These are phyloP conservation scores for Amniataba percoides DNA, from an alignment of 2,797 vertebrate species.

Conservation along the genomic window DNA sequence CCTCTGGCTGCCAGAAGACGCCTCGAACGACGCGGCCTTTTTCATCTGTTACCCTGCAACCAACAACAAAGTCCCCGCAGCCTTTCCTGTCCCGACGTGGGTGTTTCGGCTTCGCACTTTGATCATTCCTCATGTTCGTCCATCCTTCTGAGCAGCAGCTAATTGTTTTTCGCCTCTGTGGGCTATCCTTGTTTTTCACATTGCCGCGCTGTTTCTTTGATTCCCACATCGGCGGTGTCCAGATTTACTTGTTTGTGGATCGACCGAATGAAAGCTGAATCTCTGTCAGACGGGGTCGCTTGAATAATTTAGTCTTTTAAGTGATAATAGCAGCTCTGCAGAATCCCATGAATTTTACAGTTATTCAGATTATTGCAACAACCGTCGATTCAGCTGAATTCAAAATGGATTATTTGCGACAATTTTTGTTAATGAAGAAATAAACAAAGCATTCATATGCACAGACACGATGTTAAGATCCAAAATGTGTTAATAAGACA, in stretches of 20 bases:
- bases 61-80: conserved; percentile 67
- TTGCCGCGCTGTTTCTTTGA: conserved; percentile 24
- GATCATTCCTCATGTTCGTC: conserved; percentile 66
- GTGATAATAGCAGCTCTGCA: neutral
- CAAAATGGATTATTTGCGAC: neutral
- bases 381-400: neutral
- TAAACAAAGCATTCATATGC: neutral
- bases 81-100: conserved; percentile 36
- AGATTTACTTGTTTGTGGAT: conserved; percentile 26
- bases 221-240: conserved; percentile 29
- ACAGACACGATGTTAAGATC: neutral
- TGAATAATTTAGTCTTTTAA: conserved; percentile 20
- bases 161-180: conserved; percentile 57
- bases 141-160: conserved; percentile 51
- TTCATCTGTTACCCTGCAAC: conserved; percentile 66
- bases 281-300: conserved; percentile 14
- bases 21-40: conserved; percentile 59
- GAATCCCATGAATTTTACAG: neutral
- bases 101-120: conserved; percentile 52
- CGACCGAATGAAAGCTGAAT: conserved; percentile 1
- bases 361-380: neutral
- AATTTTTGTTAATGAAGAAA: neutral
- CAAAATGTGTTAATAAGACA: neutral
- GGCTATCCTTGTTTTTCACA: conserved; percentile 19
- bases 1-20: conserved; percentile 58